These are phyloP conservation scores for Ciconia boyciana DNA, from an alignment of 2,113 vertebrate species.

Conservation along the genomic window DNA sequence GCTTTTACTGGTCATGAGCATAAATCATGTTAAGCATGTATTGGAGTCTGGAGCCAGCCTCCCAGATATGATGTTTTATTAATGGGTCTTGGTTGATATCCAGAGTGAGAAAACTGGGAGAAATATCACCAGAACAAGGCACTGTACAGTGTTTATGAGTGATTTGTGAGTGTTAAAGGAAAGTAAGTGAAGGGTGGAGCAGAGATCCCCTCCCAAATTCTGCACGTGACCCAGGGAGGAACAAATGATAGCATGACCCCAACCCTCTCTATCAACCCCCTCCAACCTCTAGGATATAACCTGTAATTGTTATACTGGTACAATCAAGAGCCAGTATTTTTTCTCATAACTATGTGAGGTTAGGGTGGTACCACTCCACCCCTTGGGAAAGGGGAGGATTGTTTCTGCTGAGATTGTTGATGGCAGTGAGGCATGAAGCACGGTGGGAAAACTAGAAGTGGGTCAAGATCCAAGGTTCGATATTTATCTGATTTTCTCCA, in stretches of 20 bases:
- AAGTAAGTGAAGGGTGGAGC: not conserved
- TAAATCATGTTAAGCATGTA: not conserved
- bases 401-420: not conserved
- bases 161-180: not conserved
- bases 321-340: not conserved
- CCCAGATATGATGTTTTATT: not conserved
- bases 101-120: not conserved
- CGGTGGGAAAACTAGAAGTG: not conserved
- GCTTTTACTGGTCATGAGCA: not conserved
- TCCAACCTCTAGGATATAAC: not conserved
- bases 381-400: not conserved
- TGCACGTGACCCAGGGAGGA: not conserved
- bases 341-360: not conserved
- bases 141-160: not conserved
- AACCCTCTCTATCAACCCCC: not conserved
- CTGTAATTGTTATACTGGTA: not conserved
- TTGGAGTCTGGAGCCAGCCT: not conserved
- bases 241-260: not conserved
- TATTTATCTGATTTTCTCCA: not conserved
- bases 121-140: not conserved
- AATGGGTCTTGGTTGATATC: not conserved
- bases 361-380: no score
- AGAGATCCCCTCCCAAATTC: not conserved
- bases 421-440: not conserved
- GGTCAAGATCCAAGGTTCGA: not conserved